Conservation (phyloP, 1,140 invertebrate species). For the Drosophila suzukii region DNA sequence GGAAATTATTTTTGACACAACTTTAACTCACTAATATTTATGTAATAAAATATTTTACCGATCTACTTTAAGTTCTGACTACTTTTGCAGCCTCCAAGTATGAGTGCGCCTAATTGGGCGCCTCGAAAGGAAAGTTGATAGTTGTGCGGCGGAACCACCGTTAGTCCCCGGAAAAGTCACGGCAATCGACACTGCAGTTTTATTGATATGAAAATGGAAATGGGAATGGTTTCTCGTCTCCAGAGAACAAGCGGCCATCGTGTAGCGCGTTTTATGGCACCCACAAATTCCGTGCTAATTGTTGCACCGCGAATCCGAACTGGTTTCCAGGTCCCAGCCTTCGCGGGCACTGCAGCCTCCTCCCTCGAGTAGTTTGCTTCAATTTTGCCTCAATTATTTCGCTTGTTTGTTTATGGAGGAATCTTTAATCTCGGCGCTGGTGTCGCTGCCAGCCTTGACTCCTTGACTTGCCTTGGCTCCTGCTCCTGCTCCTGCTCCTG, state of each 20-base stretch:
- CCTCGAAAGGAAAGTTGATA: background rate
- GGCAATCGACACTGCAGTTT: constrained; percentile 24
- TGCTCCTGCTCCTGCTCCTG: constrained; percentile 21
- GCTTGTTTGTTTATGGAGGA: constrained; percentile 84
- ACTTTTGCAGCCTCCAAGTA: background rate
- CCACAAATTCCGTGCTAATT: constrained; percentile 82
- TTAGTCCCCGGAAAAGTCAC: constrained; percentile 22
- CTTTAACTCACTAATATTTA: background rate
- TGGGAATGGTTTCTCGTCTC: constrained; percentile 50
- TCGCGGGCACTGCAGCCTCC: constrained; percentile 15
- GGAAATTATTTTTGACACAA: too few relatives aligned
- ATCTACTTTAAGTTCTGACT: background rate
- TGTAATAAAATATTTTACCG: background rate
- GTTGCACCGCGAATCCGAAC: constrained; percentile 68
- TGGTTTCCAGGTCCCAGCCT: constrained; percentile 26
- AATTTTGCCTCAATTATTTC: constrained; percentile 84
- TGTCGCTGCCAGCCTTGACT: constrained; percentile 71
- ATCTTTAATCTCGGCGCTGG: constrained; percentile 76
- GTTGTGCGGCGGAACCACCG: constrained; percentile 20
- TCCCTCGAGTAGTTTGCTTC: constrained; percentile 73
- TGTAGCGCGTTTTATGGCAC: constrained; percentile 81
- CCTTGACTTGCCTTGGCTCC: constrained; percentile 26
- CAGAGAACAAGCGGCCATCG: constrained; percentile 71
- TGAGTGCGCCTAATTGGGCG: constrained; percentile 13
- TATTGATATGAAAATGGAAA: constrained; percentile 58